A percentile compares a stretch with the other conserved stretches of the same genome.
These are phyloP conservation scores for Macrotrachela quadricornifera DNA, from an alignment of 1,140 invertebrate species.

Conservation along the genomic window DNA sequence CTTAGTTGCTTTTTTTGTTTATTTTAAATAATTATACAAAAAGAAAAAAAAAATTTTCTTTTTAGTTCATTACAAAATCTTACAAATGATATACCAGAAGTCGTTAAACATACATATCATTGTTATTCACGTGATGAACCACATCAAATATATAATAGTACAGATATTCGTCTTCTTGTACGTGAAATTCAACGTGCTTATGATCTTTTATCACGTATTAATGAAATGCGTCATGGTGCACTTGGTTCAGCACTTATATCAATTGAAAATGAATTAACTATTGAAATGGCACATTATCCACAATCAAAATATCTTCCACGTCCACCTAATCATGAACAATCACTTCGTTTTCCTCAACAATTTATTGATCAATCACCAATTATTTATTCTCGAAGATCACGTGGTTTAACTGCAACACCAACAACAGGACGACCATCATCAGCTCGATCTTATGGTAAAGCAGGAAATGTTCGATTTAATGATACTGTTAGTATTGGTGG, in stretches of 20 bases:
- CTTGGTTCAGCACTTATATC: conserved; percentile 27
- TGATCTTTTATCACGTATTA: conserved; percentile 58
- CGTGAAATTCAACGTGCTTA: conserved; percentile 26
- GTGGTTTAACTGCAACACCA: too few relatives aligned
- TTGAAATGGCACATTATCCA: conserved; percentile 25
- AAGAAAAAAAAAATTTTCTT: neutral
- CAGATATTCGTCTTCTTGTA: conserved; percentile 25
- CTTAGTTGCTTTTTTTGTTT: neutral
- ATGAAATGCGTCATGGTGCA: conserved; percentile 37
- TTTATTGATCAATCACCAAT: too few relatives aligned
- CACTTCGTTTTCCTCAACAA: conserved; percentile 12
- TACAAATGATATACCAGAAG: conserved; percentile 20
- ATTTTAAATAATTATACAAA: neutral
- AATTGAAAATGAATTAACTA: conserved; percentile 28
- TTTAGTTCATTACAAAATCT: conserved; percentile 21
- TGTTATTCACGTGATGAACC: conserved; percentile 27
- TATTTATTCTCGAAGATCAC: too few relatives aligned
- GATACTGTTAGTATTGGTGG: too few relatives aligned
- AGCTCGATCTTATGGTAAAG: too few relatives aligned
- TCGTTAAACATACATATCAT: conserved; percentile 16
- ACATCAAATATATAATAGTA: conserved; percentile 27
- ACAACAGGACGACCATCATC: too few relatives aligned
- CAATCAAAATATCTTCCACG: conserved; percentile 26
- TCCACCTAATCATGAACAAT: conserved; percentile 26
- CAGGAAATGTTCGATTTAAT: too few relatives aligned